Base-by-base conservation (phyloP, 1,140 invertebrate genomes). In the Phymastichus coffea region DNA sequence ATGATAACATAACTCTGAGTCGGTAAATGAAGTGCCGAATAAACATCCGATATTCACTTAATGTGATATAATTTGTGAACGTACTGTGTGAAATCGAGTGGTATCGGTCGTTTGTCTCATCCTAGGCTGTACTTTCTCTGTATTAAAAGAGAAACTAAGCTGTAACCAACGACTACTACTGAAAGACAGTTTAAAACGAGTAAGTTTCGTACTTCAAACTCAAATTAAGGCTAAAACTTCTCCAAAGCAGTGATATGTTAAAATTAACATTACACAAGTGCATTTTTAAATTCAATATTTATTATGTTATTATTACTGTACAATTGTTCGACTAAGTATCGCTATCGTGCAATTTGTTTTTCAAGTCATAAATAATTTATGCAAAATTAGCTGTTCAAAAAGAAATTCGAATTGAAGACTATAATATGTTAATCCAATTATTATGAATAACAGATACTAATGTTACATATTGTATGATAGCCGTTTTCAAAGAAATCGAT, bases 401-500 rank as follows among this genome's bases (percentile, higher is more conserved):
- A n/a, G n/a, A n/a, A n/a, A n/a, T n/a, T n/a, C n/a, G n/a, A n/a
- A n/a, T n/a, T n/a, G n/a, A n/a, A n/a, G n/a, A n/a, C n/a, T n/a
- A n/a, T n/a, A n/a, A n/a, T n/a, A n/a, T n/a, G n/a, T n/a, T n/a
- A n/a, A n/a, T n/a, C n/a, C n/a, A n/a, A n/a, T n/a, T n/a, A n/a
- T n/a, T n/a, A n/a, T n/a, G n/a, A 43, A 46, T 51, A 62, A 52
- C 61, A 53, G 51, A 54, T 48, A 60, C 51, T 62, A 33, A 60
- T 63, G 55, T 65, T 56, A 64, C 35, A 52, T 25, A 59, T 41
- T 69, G 70, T 72, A 67, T 52, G 66, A 70, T 67, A 70, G 64
- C 55, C 68, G 46, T 65, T 69, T 67, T 60, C 14, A 63, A 63
- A 64, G 61, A 69, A 66, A 66, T 66, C 63, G 20, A 43, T 38